phyloP scores from a whole-genome alignment of 2,888 invertebrate species.

The Pyrochroa serraticornis region DNA sequence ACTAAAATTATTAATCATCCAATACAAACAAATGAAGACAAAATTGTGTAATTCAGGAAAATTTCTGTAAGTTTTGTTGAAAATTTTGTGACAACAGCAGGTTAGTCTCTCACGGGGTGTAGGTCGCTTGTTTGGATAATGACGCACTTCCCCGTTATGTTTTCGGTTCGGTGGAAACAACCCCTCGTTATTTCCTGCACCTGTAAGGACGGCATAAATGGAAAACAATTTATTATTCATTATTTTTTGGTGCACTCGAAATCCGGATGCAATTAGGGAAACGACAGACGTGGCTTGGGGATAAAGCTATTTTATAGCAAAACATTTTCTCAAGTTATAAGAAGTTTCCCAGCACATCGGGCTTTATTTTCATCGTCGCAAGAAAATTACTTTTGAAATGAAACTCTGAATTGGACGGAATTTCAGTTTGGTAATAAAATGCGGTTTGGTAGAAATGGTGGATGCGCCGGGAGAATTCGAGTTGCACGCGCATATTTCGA shows the following conservation, averaged over 20 bases:
- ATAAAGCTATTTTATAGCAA: too few species aligned
- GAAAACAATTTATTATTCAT: conserved; percentile 46
- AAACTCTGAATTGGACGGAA: too few species aligned
- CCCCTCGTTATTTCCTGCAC: conserved; percentile 31
- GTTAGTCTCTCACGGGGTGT: conserved; percentile 6
- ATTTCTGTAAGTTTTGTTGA: too few species aligned
- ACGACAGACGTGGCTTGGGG: too few species aligned
- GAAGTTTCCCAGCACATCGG: too few species aligned
- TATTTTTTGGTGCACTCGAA: neutral
- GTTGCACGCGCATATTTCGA: too few species aligned
- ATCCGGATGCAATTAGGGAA: conserved; percentile 2
- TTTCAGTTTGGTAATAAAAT: too few species aligned
- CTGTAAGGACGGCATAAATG: conserved; percentile 43
- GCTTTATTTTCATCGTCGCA: too few species aligned
- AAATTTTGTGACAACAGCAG: neutral
- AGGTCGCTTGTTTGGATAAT: conserved; percentile 41
- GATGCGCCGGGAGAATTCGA: too few species aligned
- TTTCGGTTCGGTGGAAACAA: conserved; percentile 26
- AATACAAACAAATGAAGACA: conserved; percentile 6
- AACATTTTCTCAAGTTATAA: too few species aligned
- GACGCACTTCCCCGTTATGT: conserved; percentile 37
- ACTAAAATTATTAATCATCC: neutral
- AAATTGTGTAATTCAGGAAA: neutral
- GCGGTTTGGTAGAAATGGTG: too few species aligned
- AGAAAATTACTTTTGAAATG: too few species aligned